These are phyloP conservation scores for Sebastolobus altivelis DNA, from an alignment of 2,797 vertebrate genomes.

Conservation along the genomic window DNA sequence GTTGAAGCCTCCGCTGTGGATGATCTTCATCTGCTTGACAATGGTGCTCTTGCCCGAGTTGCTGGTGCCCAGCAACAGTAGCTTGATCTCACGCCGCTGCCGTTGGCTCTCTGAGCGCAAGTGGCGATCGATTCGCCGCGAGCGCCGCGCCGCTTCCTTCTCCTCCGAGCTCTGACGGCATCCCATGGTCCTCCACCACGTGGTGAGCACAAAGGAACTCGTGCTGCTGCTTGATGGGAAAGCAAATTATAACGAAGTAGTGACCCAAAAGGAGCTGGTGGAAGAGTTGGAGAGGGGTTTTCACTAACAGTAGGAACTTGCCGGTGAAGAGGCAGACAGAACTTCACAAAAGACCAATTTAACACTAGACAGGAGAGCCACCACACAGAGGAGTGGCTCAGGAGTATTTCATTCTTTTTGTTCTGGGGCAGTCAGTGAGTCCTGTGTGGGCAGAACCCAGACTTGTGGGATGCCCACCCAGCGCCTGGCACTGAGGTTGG, in stretches of 20 bases:
- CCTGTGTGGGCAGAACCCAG: slow-evolving; percentile 79
- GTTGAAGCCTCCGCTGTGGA: slow-evolving; percentile 98
- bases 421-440: slow-evolving; percentile 72
- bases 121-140: slow-evolving; percentile 97
- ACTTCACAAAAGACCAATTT: slow-evolving; percentile 50
- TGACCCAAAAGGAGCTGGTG: slow-evolving; percentile 22
- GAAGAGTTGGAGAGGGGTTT: slow-evolving; percentile 33
- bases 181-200: slow-evolving; percentile 94
- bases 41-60: slow-evolving; percentile 99
- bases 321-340: slow-evolving; percentile 22
- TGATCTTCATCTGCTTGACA: slow-evolving; percentile 99
- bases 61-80: slow-evolving; percentile 96
- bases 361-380: slow-evolving; percentile 55
- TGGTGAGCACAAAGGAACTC: slow-evolving; percentile 78
- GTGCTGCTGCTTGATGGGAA: slow-evolving; percentile 76
- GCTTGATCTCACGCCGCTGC: slow-evolving; percentile 97
- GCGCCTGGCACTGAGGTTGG: slow-evolving; percentile 69
- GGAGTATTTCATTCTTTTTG: slow-evolving; percentile 74
- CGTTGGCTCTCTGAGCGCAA: slow-evolving; percentile 98
- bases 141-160: slow-evolving; percentile 99
- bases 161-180: slow-evolving; percentile 99
- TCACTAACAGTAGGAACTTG: not conserved
- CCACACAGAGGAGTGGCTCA: slow-evolving; percentile 67
- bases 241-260: slow-evolving; percentile 69
- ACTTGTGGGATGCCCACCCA: slow-evolving; percentile 76